Percentiles rank a stretch among this genome's conserved stretches.
These are phyloP conservation scores for Orthosia gracilis DNA, from an alignment of 2,888 invertebrate genomes.

Conservation along the genomic window DNA sequence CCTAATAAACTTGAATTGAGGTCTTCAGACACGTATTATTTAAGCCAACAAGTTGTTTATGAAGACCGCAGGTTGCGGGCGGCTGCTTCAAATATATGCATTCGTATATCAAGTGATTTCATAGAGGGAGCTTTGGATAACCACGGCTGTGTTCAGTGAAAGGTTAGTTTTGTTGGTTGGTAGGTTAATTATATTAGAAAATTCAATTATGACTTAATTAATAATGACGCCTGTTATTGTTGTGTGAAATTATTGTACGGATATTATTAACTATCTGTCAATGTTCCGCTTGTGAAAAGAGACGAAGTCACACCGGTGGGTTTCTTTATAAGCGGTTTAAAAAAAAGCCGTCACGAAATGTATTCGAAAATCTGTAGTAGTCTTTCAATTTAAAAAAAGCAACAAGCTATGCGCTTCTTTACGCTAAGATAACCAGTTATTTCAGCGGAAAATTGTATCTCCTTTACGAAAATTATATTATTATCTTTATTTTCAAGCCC, in stretches of 20 bases:
- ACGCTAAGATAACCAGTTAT: background rate
- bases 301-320: no score
- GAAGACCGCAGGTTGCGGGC: conserved; percentile 29
- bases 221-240: background rate
- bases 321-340: no score
- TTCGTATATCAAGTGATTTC: conserved; percentile 33
- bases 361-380: no score
- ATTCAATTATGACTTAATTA: no score
- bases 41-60: conserved; percentile 46
- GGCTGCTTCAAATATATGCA: conserved; percentile 37
- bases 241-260: no score
- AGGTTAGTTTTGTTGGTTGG: background rate
- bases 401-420: background rate
- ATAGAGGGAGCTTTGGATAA: background rate
- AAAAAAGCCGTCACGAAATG: no score
- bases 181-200: background rate
- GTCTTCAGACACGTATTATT: conserved; percentile 12
- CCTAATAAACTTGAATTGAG: background rate
- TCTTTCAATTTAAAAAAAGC: background rate
- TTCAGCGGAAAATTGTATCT: background rate
- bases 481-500: background rate
- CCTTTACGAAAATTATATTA: background rate
- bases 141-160: conserved; percentile 4
- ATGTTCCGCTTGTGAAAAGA: no score
- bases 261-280: no score